Base-by-base conservation (phyloP, 92 coral and sea anemone genomes). In the Porites divaricata region DNA sequence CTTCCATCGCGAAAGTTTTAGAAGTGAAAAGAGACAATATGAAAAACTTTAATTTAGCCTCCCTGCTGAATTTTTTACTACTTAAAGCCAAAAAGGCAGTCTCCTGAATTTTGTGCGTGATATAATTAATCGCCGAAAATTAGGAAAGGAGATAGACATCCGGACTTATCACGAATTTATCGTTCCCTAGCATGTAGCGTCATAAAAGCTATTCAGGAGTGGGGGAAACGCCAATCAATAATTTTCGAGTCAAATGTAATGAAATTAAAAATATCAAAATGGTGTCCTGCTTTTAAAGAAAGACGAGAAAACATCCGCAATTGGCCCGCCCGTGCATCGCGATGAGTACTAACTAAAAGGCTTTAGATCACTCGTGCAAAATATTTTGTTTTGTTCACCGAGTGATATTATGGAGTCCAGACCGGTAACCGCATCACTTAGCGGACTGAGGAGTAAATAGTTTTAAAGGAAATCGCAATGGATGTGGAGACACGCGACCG, bases 401-500 rank as follows among this genome's bases (percentile, higher is more conserved):
- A 56, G 67, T 67, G 85, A 70, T 82, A 51, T 63, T 61, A 12
- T 14, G 45, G 70, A 41, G 66, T 20, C 41, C 41, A 20, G 70
- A 65, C 86, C 50, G 86, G 86, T 63, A 53, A 72, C 86, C 86
- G 86, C 86, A 61, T n/a, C 86, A 49, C 78, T 82, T 72, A 8
- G 61, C 49, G 26, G 72, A 25, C 78, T 45, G 62, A 59, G 50
- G 50, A 51, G 69, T 62, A 82, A 82, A 72, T 59, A 72, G 22
- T 69, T 80, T 25, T 12, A 20, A 67, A 24, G 64, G 77, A 69
- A 69, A 67, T 59, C 61, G 25, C 62, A 54, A 21, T 51, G 79
- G 79, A 51, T 63, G 79, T 61, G 22, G 28, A 79, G 86, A 82
- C 86, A 82, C 86, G 86, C 86, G 86, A 82, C 86, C 78, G 28